A percentile compares a stretch with the other conserved stretches of the same genome.
Evolutionary conservation across 2,797 vertebrate species (phyloP).

Genomic region (Betta splendens): DNA sequence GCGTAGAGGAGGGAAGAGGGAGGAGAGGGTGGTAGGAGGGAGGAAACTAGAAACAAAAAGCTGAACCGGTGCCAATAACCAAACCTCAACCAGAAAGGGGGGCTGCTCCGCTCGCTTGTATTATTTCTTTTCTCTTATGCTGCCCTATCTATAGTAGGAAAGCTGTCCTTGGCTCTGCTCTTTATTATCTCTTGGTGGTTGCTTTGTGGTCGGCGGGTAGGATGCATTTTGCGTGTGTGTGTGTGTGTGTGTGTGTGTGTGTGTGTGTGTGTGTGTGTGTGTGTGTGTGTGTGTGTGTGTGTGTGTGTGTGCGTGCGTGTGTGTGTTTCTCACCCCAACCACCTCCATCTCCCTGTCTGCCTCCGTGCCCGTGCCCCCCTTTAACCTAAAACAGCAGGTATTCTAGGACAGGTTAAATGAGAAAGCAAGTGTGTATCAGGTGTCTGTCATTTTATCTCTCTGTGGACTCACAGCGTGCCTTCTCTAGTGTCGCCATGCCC

Average conservation of each 20-base stretch:
- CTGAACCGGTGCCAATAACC: constrained; percentile 83
- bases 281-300: constrained; percentile 3
- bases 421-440: constrained; percentile 76
- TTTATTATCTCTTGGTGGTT: constrained; percentile 67
- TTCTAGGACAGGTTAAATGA: constrained; percentile 77
- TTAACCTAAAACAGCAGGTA: constrained; percentile 77
- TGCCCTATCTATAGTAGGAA: constrained; percentile 33
- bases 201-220: constrained; percentile 56
- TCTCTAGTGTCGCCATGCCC: constrained; percentile 66
- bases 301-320: constrained; percentile 14
- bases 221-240: constrained; percentile 39
- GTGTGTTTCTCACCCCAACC: constrained; percentile 23
- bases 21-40: constrained; percentile 46
- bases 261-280: constrained; percentile 15
- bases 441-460: constrained; percentile 78
- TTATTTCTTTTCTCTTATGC: constrained; percentile 24
- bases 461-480: constrained; percentile 58
- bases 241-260: constrained; percentile 11
- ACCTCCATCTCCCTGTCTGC: constrained; percentile 36
- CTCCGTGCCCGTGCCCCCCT: constrained; percentile 46
- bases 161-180: constrained; percentile 47
- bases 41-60: constrained; percentile 80
- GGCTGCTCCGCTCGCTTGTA: constrained; percentile 15
- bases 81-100: constrained; percentile 61
- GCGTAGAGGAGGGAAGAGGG: constrained; percentile 55